These are phyloP conservation scores for Andrena praecox DNA, from an alignment of 2,888 invertebrate species.

Conservation along the genomic window DNA sequence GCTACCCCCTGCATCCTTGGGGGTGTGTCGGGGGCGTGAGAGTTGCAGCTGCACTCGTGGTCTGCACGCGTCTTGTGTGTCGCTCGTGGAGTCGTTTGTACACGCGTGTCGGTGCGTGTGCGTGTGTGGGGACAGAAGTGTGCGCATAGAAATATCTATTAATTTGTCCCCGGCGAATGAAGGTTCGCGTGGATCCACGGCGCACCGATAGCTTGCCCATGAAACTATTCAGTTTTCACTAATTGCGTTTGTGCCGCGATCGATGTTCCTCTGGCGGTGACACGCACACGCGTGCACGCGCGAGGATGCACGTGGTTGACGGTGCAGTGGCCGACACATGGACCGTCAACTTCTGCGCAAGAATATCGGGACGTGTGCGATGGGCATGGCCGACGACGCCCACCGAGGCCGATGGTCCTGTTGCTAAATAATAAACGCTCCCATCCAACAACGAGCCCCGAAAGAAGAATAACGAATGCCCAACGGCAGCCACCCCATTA, in stretches of 20 bases:
- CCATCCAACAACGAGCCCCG: constrained; percentile 28
- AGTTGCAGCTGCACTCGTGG: constrained; percentile 73
- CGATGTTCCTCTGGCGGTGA: constrained; percentile 26
- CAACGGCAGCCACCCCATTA: constrained; percentile 72
- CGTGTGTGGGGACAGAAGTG: background rate
- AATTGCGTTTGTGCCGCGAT: background rate
- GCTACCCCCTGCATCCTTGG: constrained; percentile 71
- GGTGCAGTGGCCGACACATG: background rate
- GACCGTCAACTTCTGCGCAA: constrained; percentile 10
- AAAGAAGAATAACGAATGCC: constrained; percentile 59
- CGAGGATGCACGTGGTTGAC: background rate
- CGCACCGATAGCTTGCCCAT: background rate
- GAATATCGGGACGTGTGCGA: constrained; percentile 45
- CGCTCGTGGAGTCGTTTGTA: constrained; percentile 22
- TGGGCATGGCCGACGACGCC: constrained; percentile 58
- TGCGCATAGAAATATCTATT: constrained; percentile 1
- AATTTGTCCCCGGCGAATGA: background rate
- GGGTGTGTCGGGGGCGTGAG: constrained; percentile 83
- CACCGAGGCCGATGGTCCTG: constrained; percentile 40
- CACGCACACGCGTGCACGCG: constrained; percentile 13
- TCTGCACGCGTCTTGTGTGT: constrained; percentile 66
- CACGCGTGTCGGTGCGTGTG: constrained; percentile 3
- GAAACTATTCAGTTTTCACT: background rate
- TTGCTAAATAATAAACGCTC: constrained; percentile 63
- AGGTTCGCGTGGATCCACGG: background rate